These are phyloP conservation scores for Thelaira solivaga DNA, from an alignment of 2,888 invertebrate genomes.

Conservation along the genomic window DNA sequence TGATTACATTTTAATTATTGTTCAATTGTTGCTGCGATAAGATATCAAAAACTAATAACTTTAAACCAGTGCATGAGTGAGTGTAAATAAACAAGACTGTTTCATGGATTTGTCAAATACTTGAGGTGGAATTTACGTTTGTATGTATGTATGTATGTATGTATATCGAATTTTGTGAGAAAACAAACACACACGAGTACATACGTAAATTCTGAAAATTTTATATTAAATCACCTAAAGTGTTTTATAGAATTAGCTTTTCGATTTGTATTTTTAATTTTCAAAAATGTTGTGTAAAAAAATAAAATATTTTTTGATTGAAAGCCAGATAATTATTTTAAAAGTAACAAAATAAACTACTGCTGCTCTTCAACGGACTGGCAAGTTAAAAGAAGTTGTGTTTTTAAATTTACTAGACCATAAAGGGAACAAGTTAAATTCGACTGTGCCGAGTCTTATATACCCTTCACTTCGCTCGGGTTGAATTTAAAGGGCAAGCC, in stretches of 20 bases:
- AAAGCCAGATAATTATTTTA: too few species aligned
- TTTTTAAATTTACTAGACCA: too few species aligned
- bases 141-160: too few species aligned
- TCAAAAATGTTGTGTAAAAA: background rate
- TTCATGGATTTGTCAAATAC: slow-evolving; percentile 45
- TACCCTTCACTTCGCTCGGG: too few species aligned
- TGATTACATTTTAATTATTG: slow-evolving; percentile 75
- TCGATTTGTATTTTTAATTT: too few species aligned
- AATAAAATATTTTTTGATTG: too few species aligned
- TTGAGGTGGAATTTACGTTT: slow-evolving; percentile 29
- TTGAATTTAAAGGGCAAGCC: too few species aligned
- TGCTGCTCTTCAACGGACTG: too few species aligned
- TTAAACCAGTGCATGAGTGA: background rate
- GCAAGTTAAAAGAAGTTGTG: too few species aligned
- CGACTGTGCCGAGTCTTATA: too few species aligned
- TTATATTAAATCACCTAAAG: slow-evolving; percentile 12
- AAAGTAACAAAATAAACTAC: too few species aligned
- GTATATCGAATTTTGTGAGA: background rate
- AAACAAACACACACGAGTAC: background rate
- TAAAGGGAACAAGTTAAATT: too few species aligned
- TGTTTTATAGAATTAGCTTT: slow-evolving; percentile 4
- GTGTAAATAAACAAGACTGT: slow-evolving; percentile 14
- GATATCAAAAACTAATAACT: slow-evolving; percentile 64
- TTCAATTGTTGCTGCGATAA: slow-evolving; percentile 73
- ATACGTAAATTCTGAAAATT: background rate